Evolutionary conservation across 2,888 invertebrate species (phyloP).

Genomic region (Drosophila diplacantha): DNA sequence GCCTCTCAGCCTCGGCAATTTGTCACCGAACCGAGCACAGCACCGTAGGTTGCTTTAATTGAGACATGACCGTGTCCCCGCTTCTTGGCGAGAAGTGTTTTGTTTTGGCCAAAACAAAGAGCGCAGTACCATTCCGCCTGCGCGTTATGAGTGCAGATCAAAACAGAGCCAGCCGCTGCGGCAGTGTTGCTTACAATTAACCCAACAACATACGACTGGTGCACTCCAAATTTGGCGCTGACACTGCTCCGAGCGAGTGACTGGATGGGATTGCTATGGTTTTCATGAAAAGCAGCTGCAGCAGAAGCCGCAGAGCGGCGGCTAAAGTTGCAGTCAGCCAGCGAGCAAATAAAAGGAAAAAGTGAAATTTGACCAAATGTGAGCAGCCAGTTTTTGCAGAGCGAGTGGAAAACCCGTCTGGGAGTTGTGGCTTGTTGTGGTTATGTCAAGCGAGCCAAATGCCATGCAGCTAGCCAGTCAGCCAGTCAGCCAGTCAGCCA

Average conservation of each 20-base stretch:
- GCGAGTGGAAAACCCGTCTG: slow-evolving; percentile 37
- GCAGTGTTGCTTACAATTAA: slow-evolving; percentile 45
- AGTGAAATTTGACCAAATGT: slow-evolving; percentile 61
- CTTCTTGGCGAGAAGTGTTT: slow-evolving; percentile 39
- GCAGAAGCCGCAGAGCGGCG: slow-evolving; percentile 4
- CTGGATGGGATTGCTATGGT: slow-evolving; percentile 46
- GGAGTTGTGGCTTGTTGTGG: slow-evolving; percentile 35
- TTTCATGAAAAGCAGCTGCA: slow-evolving; percentile 44
- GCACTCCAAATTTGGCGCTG: slow-evolving; percentile 50
- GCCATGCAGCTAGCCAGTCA: slow-evolving; percentile 6
- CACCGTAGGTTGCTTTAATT: slow-evolving; percentile 41
- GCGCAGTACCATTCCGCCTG: slow-evolving; percentile 20
- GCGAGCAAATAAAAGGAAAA: slow-evolving; percentile 66
- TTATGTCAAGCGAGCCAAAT: slow-evolving; percentile 44
- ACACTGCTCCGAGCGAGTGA: slow-evolving; percentile 22
- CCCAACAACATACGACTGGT: slow-evolving; percentile 42
- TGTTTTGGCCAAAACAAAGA: slow-evolving; percentile 34
- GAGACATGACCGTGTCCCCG: slow-evolving; percentile 40
- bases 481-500: neutral
- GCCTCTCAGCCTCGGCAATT: slow-evolving; percentile 34
- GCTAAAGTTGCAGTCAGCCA: slow-evolving; percentile 10
- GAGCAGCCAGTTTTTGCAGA: slow-evolving; percentile 42
- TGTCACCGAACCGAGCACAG: slow-evolving; percentile 25
- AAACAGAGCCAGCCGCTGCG: slow-evolving; percentile 7
- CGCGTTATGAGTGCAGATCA: slow-evolving; percentile 32